phyloP scores from a whole-genome alignment of 2,888 invertebrate genomes.

The Calameuta idolon region DNA sequence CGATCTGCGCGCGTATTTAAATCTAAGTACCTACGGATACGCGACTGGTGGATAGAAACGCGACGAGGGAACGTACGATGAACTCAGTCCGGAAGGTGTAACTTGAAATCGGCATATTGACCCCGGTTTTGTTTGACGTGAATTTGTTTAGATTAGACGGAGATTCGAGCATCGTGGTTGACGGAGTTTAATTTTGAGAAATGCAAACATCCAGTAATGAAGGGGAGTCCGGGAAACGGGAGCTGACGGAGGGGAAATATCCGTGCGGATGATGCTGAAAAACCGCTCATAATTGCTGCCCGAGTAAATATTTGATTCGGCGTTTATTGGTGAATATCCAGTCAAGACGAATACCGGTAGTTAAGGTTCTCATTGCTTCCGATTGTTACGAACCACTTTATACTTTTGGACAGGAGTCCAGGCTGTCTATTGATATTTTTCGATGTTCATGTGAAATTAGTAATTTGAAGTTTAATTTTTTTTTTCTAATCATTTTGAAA shows the following conservation, averaged over 20 bases:
- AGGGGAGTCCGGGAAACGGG: constrained; percentile 42
- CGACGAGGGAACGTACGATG: too few species aligned
- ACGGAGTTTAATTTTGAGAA: constrained; percentile 57
- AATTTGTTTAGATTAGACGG: constrained; percentile 50
- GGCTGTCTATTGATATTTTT: neutral
- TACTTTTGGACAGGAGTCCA: neutral
- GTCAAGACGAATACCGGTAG: constrained; percentile 22
- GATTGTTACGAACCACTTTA: neutral
- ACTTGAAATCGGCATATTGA: neutral
- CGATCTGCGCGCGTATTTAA: neutral
- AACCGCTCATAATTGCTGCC: constrained; percentile 53
- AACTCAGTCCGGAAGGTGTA: neutral
- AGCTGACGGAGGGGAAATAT: constrained; percentile 33
- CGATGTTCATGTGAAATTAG: neutral
- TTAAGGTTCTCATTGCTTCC: neutral
- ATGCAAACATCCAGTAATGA: constrained; percentile 57
- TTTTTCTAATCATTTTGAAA: constrained; percentile 11
- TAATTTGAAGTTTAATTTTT: constrained; percentile 3
- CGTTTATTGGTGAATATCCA: constrained; percentile 48
- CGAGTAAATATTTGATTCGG: constrained; percentile 56
- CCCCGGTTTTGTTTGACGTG: constrained; percentile 21
- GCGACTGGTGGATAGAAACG: neutral
- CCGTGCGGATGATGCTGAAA: constrained; percentile 42
- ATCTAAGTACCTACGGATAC: neutral
- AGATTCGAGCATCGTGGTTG: constrained; percentile 20